Conservation (phyloP, 1,140 invertebrate species). For the Drosophila watanabei region DNA sequence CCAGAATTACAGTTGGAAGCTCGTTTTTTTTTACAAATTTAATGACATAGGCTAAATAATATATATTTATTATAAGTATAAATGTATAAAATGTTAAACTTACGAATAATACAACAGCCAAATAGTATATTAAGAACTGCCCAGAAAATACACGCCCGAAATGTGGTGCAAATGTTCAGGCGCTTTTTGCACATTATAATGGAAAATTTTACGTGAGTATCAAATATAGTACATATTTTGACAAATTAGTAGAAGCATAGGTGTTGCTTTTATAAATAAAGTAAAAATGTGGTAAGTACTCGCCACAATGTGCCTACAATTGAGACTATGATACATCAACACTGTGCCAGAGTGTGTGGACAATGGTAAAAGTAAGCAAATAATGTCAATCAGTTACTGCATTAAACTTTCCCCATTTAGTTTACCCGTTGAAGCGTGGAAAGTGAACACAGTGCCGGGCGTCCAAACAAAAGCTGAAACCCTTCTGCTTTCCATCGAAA, state of each 20-base stretch:
- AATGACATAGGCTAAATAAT: not conserved
- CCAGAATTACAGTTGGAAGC: not conserved
- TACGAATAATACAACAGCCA: conserved; percentile 2
- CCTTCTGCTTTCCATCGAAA: conserved; percentile 14
- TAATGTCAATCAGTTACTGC: conserved; percentile 52
- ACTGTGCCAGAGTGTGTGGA: conserved; percentile 6
- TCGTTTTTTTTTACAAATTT: not conserved
- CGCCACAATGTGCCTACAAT: not conserved
- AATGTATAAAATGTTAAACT: not conserved
- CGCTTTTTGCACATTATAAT: conserved; percentile 9
- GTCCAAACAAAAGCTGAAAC: conserved; percentile 28
- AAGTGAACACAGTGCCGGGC: conserved; percentile 26
- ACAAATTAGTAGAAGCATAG: not conserved
- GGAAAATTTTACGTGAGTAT: too few species aligned
- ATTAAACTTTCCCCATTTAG: conserved; percentile 52
- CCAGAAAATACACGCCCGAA: conserved; percentile 20
- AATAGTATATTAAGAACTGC: conserved; percentile 8
- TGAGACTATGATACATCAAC: conserved; percentile 12
- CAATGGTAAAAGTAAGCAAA: conserved; percentile 45
- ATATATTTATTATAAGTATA: too few species aligned
- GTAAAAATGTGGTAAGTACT: not conserved
- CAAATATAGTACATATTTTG: not conserved
- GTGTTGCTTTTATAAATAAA: not conserved
- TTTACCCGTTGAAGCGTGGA: conserved; percentile 30
- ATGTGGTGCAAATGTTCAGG: conserved; percentile 11